Percentiles rank a stretch among this genome's conserved stretches.
phyloP scores from a whole-genome alignment of 2,888 invertebrate genomes.

The Entomobrya multifasciata region DNA sequence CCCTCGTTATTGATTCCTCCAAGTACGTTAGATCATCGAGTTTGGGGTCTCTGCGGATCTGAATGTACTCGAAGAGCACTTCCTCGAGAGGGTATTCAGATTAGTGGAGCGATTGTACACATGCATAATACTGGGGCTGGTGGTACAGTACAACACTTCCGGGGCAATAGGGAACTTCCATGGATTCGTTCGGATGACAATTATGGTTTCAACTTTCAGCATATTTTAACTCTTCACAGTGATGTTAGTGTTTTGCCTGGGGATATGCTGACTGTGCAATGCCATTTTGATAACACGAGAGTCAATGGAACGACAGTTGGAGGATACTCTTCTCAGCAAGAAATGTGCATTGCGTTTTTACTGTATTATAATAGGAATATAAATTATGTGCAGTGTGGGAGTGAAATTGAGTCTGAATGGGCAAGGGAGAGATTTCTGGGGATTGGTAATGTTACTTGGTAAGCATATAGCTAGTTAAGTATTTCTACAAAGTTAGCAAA shows the following conservation, averaged over 20 bases:
- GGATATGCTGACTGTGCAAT: constrained; percentile 8
- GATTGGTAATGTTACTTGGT: constrained; percentile 32
- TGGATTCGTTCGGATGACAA: constrained; percentile 85
- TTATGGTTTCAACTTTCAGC: constrained; percentile 66
- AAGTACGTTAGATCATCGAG: background rate
- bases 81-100: background rate
- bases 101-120: background rate
- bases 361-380: constrained; percentile 12
- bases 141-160: constrained; percentile 88
- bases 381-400: constrained; percentile 5
- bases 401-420: constrained; percentile 4
- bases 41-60: constrained; percentile 8
- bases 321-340: constrained; percentile 9
- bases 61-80: background rate
- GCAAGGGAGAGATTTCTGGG: constrained; percentile 18
- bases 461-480: background rate
- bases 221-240: too few relatives aligned
- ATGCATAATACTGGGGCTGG: constrained; percentile 84
- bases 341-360: constrained; percentile 25
- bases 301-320: constrained; percentile 32
- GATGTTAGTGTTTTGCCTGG: constrained; percentile 35
- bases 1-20: constrained; percentile 48
- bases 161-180: constrained; percentile 88
- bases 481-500: background rate
- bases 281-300: constrained; percentile 41